phyloP scores from a whole-genome alignment of 1,140 invertebrate species.

The Pachypeltis micranthus region DNA sequence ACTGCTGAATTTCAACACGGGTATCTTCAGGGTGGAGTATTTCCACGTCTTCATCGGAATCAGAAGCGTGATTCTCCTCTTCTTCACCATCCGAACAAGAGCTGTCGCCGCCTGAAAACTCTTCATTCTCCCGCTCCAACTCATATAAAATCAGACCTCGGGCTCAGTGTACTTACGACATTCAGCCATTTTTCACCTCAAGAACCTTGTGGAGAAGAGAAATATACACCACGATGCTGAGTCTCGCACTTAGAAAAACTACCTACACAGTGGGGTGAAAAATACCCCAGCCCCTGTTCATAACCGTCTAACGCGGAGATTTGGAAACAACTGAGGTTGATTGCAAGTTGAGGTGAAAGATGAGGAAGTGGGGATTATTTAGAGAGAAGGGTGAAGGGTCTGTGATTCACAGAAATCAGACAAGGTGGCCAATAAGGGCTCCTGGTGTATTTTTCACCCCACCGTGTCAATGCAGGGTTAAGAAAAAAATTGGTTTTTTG shows the following conservation, averaged over 20 bases:
- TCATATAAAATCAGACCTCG: background rate
- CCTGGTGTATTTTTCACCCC: background rate
- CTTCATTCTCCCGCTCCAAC: background rate
- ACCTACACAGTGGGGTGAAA: constrained; percentile 3
- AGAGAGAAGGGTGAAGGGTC: background rate
- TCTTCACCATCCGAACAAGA: background rate
- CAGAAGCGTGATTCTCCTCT: background rate
- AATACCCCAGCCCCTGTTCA: background rate
- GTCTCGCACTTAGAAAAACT: background rate
- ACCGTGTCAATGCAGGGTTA: too few species aligned
- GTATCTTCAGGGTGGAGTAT: too few species aligned
- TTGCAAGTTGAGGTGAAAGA: background rate
- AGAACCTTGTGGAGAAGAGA: background rate
- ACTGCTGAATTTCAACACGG: background rate
- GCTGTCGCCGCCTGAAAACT: background rate
- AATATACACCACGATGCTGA: background rate
- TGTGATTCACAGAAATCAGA: background rate
- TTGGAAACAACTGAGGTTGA: background rate
- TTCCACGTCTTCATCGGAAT: constrained; percentile 1
- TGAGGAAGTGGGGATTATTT: background rate
- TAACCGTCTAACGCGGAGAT: background rate
- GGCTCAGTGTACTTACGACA: background rate
- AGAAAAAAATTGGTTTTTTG: too few species aligned
- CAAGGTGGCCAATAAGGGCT: background rate
- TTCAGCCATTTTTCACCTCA: background rate